phyloP scores from a whole-genome alignment of 2,888 invertebrate genomes.

The Acronicta aceris region DNA sequence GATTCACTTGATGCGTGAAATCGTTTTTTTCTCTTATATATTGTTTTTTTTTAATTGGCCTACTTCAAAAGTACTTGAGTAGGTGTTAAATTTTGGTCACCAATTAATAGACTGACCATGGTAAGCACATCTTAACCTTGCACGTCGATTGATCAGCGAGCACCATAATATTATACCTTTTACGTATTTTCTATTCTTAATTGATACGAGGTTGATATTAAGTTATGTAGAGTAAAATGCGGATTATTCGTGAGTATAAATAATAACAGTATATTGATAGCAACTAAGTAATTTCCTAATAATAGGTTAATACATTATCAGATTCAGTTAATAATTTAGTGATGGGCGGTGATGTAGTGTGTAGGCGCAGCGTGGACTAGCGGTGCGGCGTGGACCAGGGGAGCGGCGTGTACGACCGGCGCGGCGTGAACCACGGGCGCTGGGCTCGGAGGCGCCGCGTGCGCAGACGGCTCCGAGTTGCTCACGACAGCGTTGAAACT shows the following conservation, averaged over 20 bases:
- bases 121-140: too few relatives aligned
- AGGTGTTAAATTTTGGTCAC: too few relatives aligned
- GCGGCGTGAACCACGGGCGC: conserved; percentile 60
- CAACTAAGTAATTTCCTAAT: conserved; percentile 29
- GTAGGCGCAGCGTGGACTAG: conserved; percentile 57
- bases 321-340: conserved; percentile 58
- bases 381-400: conserved; percentile 44
- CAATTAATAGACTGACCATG: too few relatives aligned
- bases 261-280: conserved; percentile 69
- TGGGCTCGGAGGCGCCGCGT: conserved; percentile 68
- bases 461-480: conserved; percentile 78
- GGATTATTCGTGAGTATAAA: conserved; percentile 50
- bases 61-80: neutral
- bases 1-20: conserved; percentile 52
- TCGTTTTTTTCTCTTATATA: conserved; percentile 17
- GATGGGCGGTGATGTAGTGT: conserved; percentile 70
- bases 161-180: too few relatives aligned
- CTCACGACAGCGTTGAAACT: conserved; percentile 85
- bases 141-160: too few relatives aligned
- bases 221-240: neutral
- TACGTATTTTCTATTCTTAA: too few relatives aligned
- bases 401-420: conserved; percentile 57
- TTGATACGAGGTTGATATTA: too few relatives aligned
- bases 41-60: neutral
- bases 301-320: conserved; percentile 59